phyloP scores from a whole-genome alignment of 2,888 invertebrate species.

The Cryptocheilus praepositus region DNA sequence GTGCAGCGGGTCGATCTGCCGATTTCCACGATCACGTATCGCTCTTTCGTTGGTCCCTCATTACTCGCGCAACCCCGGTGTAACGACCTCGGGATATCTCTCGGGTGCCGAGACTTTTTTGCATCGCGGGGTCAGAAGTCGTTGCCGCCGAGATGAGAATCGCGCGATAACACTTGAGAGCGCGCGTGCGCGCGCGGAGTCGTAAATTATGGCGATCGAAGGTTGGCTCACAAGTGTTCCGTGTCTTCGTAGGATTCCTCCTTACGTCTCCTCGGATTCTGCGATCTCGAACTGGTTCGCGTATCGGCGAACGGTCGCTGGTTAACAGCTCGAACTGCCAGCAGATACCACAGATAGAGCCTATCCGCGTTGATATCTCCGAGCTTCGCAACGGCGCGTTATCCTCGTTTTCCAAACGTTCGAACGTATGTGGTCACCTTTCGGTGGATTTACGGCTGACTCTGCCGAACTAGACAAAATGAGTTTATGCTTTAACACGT shows the following conservation, averaged over 20 bases:
- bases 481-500: no score
- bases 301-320: slow-evolving; percentile 21
- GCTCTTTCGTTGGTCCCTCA: slow-evolving; percentile 58
- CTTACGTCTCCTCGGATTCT: slow-evolving; percentile 5
- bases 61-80: slow-evolving; percentile 52
- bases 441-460: no score
- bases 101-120: slow-evolving; percentile 44
- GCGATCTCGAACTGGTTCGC: slow-evolving; percentile 14
- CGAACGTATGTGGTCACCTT: no score
- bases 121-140: slow-evolving; percentile 55
- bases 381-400: slow-evolving; percentile 9
- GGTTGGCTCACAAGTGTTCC: slow-evolving; percentile 20
- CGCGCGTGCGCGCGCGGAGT: slow-evolving; percentile 35
- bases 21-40: slow-evolving; percentile 20
- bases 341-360: slow-evolving; percentile 36
- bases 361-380: slow-evolving; percentile 49
- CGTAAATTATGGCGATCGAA: slow-evolving; percentile 67
- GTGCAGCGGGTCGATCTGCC: slow-evolving; percentile 39
- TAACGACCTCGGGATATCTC: slow-evolving; percentile 60
- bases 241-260: slow-evolving; percentile 42
- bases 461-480: no score
- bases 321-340: slow-evolving; percentile 17
- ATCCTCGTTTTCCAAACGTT: no score
- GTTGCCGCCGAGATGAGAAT: slow-evolving; percentile 59
- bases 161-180: slow-evolving; percentile 55